These are phyloP conservation scores for Hedya salicella DNA, from an alignment of 2,888 invertebrate species.

Conservation along the genomic window DNA sequence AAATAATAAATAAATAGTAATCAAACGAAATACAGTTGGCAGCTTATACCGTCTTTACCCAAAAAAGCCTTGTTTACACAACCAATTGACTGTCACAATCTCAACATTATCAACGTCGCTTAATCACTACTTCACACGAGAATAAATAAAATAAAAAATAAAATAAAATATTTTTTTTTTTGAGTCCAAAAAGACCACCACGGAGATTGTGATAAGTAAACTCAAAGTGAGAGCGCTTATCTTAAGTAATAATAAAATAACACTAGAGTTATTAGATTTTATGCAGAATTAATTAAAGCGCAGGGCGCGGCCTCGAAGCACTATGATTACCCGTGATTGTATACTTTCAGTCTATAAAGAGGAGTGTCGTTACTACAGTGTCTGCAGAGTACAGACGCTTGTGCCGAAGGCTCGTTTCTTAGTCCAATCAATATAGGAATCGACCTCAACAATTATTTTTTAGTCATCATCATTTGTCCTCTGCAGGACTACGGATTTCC, in stretches of 20 bases:
- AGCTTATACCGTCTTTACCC: too few species aligned
- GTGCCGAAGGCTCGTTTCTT: constrained; percentile 10
- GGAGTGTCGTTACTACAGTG: too few species aligned
- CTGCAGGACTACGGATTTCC: too few species aligned
- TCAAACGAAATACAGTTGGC: not conserved
- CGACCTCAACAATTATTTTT: not conserved
- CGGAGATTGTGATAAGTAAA: not conserved
- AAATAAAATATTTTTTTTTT: not conserved
- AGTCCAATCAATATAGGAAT: not conserved
- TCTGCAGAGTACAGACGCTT: not conserved
- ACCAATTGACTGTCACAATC: too few species aligned
- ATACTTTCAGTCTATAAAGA: constrained; percentile 51
- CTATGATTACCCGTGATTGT: constrained; percentile 59
- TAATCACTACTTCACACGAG: too few species aligned
- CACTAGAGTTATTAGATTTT: constrained; percentile 16
- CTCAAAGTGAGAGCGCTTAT: constrained; percentile 1
- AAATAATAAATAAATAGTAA: too few species aligned
- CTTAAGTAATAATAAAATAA: constrained; percentile 3
- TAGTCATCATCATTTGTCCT: too few species aligned
- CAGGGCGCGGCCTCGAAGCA: constrained; percentile 43
- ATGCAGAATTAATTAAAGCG: constrained; percentile 35
- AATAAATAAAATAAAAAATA: too few species aligned
- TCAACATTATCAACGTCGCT: too few species aligned
- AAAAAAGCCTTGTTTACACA: too few species aligned
- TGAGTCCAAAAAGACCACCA: not conserved